Evolutionary conservation across 2,113 vertebrate species (phyloP), one percentile per base, ranked within the genome.

Genomic region (Sphyrna mokarran): DNA sequence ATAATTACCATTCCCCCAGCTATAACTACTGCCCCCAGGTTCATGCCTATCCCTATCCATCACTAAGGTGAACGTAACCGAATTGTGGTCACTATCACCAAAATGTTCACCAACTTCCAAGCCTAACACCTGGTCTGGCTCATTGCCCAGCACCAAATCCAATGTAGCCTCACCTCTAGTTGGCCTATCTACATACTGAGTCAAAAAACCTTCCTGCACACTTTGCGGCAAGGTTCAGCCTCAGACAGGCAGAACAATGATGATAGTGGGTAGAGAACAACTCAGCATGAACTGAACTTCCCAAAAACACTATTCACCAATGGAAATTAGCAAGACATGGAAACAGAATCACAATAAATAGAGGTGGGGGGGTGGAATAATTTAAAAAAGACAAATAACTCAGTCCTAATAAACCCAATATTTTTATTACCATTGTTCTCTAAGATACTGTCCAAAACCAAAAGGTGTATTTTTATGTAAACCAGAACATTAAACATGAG

Each of bases 341-440:
- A n/a, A 37, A 8, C 18, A 37, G 61, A 37, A 93, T 66, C 26
- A 89, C n/a, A 3, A 66, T 93, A 33, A 91, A 91, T 14, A 18
- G 33, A 18, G 22, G n/a, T n/a, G n/a, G 16, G 18, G 6, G 23
- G 63, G 18, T 23, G 54, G 87, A 29, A 3, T 29, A 58, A 6
- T 6, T 26, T 37, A 16, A 2, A 54, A 54, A 54, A 2, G 48
- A 54, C 4, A 54, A 54, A 54, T 1, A 95, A 70, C 69, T 33
- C n/a, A 94, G 26, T 54, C 68, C 48, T 72, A 72, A 72, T 33
- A 58, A 90, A 90, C 13, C 87, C 54, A n/a, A 43, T 2, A 70
- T 33, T 95, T 48, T 95, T 95, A 95, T 70, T 95, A 66, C 16
- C n/a, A 37, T 63, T 93, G 26, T 43, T 70, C 40, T 69, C 89